These are phyloP conservation scores for Rhabdophis nuchalis DNA, from an alignment of 2,797 vertebrate genomes.

Conservation along the genomic window DNA sequence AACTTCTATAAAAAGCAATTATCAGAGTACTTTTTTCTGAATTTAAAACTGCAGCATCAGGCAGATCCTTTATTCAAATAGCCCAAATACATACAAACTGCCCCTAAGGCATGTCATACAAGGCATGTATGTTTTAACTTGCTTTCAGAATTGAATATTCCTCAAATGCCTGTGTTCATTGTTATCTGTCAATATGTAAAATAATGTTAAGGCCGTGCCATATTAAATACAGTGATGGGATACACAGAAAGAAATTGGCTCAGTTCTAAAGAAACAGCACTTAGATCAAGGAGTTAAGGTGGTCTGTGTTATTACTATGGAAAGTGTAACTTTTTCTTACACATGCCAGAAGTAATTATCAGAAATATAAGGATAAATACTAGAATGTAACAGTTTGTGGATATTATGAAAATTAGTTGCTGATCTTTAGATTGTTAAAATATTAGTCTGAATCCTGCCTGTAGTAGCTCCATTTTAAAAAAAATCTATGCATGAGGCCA, in stretches of 20 bases:
- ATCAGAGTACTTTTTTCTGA: not conserved
- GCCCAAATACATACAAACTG: not conserved
- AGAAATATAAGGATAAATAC: not conserved
- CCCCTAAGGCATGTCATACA: not conserved
- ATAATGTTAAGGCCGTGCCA: not conserved
- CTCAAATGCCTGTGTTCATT: not conserved
- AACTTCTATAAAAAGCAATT: not conserved
- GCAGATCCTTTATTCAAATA: not conserved
- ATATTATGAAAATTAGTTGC: not conserved
- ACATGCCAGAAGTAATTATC: not conserved
- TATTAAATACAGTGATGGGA: not conserved
- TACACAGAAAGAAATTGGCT: not conserved
- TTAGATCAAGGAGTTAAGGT: not conserved
- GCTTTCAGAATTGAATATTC: not conserved
- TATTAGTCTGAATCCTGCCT: not conserved
- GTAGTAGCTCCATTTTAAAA: not conserved
- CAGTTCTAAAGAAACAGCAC: not conserved
- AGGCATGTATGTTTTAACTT: not conserved
- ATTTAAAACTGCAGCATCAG: not conserved
- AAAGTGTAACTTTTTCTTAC: not conserved
- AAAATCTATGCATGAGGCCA: not conserved
- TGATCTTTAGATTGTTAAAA: not conserved
- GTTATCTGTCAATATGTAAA: not conserved
- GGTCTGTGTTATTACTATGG: not conserved
- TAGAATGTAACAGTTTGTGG: not conserved